A percentile compares a stretch with the other conserved stretches of the same genome.
Evolutionary conservation across 2,797 vertebrate species (phyloP).

Genomic region (Dendrocincla tyrannina): DNA sequence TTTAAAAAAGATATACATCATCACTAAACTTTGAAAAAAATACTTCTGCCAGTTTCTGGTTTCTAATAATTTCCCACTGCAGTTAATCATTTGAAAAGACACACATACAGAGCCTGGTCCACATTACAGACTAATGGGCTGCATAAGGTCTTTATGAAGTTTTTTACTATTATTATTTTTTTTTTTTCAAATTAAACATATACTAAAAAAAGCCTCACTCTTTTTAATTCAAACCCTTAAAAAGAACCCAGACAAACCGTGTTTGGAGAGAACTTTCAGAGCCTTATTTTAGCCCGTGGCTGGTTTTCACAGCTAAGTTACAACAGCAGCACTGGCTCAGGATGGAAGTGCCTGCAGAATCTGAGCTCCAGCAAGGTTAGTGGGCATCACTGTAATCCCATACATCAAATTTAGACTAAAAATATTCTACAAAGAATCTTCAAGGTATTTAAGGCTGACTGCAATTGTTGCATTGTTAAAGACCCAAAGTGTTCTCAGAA

Average conservation of each 20-base stretch:
- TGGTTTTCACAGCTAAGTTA: constrained; percentile 33
- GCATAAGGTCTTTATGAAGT: not conserved
- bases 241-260: not conserved
- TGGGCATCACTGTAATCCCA: not conserved
- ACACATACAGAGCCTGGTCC: not conserved
- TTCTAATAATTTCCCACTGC: not conserved
- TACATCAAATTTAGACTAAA: not conserved
- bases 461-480: not conserved
- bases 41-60: not conserved
- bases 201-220: constrained; percentile 1
- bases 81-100: not conserved
- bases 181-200: not conserved
- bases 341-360: not conserved
- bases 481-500: not conserved
- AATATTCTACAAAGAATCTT: not conserved
- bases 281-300: not conserved
- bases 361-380: not conserved
- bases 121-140: not conserved
- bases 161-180: not conserved
- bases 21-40: not conserved
- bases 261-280: not conserved
- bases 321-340: not conserved
- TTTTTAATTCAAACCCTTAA: not conserved
- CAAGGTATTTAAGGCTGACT: not conserved
- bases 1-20: not conserved